Evolutionary conservation across 2,113 vertebrate genomes (phyloP).

Genomic region (Callospermophilus lateralis): DNA sequence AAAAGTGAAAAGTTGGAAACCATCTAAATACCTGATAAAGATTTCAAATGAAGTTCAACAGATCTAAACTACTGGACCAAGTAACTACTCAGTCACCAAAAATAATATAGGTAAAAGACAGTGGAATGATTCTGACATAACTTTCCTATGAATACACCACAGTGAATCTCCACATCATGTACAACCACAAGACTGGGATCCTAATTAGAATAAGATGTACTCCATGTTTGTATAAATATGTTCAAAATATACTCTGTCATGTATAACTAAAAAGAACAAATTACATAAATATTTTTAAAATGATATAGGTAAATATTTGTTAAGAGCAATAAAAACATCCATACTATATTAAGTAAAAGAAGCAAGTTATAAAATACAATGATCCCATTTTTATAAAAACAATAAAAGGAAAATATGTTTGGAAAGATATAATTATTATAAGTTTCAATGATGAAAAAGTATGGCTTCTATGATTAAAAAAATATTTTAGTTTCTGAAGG

Average conservation of each 20-base stretch:
- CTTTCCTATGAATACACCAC: no score
- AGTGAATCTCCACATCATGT: no score
- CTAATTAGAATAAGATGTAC: no score
- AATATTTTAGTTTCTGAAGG: background rate
- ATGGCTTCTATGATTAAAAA: constrained; percentile 6
- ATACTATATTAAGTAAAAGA: background rate
- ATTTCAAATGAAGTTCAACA: background rate
- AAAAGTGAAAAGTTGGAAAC: background rate
- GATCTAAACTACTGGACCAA: background rate
- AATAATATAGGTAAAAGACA: background rate
- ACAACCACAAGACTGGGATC: no score
- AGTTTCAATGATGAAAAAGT: background rate
- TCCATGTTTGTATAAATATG: no score
- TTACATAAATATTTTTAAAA: no score
- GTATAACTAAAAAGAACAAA: no score
- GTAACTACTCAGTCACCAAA: background rate
- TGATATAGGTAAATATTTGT: background rate
- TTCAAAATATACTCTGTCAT: no score
- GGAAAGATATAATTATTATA: background rate
- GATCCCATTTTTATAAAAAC: background rate
- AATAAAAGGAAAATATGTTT: background rate
- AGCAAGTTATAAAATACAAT: background rate
- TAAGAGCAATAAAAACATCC: background rate
- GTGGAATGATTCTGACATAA: no score
- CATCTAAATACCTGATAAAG: background rate